A percentile compares a stretch with the other conserved stretches of the same genome.
phyloP scores from a whole-genome alignment of 23 tunicate species.

The Styela plicata region DNA sequence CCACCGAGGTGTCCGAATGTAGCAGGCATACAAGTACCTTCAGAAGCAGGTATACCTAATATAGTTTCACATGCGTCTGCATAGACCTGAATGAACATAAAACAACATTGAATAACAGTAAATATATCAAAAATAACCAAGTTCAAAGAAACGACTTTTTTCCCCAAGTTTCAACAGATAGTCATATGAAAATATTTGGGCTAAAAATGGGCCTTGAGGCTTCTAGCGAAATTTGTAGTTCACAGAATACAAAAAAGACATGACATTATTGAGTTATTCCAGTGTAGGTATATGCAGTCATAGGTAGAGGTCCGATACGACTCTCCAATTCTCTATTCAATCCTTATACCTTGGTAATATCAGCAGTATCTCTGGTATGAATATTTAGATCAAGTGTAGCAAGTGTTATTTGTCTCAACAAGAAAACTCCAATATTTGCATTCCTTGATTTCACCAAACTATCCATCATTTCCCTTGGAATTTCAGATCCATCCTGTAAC shows the following conservation, averaged over 20 bases:
- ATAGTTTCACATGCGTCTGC: slow-evolving; percentile 59
- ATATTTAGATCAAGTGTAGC: slow-evolving; percentile 74
- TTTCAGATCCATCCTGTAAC: slow-evolving; percentile 47
- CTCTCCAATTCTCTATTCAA: background rate
- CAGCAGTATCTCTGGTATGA: slow-evolving; percentile 46
- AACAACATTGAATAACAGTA: too few relatives aligned
- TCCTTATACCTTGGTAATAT: slow-evolving; percentile 48
- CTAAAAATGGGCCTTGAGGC: too few relatives aligned
- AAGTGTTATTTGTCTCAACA: slow-evolving; percentile 69
- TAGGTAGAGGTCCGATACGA: background rate
- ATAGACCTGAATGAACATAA: too few relatives aligned
- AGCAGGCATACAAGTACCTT: slow-evolving; percentile 88
- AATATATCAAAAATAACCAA: too few relatives aligned
- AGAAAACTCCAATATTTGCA: slow-evolving; percentile 84
- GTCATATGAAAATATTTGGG: too few relatives aligned
- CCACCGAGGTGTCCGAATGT: slow-evolving; percentile 92
- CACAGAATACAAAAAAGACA: too few relatives aligned
- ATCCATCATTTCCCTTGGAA: slow-evolving; percentile 63
- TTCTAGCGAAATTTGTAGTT: too few relatives aligned
- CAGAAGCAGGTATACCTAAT: slow-evolving; percentile 62
- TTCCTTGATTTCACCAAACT: slow-evolving; percentile 66
- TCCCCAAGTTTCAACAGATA: too few relatives aligned
- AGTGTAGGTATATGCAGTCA: background rate
- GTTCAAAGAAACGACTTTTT: too few relatives aligned
- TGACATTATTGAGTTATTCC: too few relatives aligned